Conservation (phyloP, 2,797 vertebrate genomes). For the Chromis chromis region DNA sequence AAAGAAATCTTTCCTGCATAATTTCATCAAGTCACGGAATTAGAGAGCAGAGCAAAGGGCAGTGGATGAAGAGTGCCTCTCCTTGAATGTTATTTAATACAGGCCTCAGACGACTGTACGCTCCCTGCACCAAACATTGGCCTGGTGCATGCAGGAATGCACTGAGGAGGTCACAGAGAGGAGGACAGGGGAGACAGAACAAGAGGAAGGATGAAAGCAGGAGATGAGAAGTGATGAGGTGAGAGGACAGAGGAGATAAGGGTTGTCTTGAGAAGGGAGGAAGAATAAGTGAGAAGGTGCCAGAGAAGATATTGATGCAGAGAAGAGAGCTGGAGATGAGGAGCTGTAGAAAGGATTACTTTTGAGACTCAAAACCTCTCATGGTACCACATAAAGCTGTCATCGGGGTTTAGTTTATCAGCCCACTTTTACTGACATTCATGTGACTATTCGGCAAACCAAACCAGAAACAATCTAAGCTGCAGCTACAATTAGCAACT, state of each 20-base stretch:
- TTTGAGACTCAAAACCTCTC: neutral
- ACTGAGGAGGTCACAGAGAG: conserved; percentile 48
- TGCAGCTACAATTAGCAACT: neutral
- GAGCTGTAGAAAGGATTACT: neutral
- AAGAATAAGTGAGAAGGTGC: conserved; percentile 20
- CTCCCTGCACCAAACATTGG: conserved; percentile 41
- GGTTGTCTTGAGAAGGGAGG: conserved; percentile 36
- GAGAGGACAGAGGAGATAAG: conserved; percentile 50
- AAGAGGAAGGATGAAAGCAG: conserved; percentile 51
- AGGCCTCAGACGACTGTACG: conserved; percentile 19
- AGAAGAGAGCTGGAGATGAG: conserved; percentile 11
- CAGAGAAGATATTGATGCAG: conserved; percentile 26
- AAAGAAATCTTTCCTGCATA: conserved; percentile 3
- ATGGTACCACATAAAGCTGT: neutral
- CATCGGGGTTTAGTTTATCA: neutral
- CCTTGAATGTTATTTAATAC: conserved; percentile 47
- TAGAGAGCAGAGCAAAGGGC: conserved; percentile 17
- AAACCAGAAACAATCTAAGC: neutral
- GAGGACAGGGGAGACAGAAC: conserved; percentile 45
- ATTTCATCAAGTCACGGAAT: neutral
- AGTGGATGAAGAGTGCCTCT: conserved; percentile 11
- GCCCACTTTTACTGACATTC: neutral
- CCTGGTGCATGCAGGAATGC: conserved; percentile 58
- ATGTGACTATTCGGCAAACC: neutral
- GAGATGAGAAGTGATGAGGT: conserved; percentile 48